Conservation (phyloP, 2,797 vertebrate genomes). For the Pelochelys cantorii region DNA sequence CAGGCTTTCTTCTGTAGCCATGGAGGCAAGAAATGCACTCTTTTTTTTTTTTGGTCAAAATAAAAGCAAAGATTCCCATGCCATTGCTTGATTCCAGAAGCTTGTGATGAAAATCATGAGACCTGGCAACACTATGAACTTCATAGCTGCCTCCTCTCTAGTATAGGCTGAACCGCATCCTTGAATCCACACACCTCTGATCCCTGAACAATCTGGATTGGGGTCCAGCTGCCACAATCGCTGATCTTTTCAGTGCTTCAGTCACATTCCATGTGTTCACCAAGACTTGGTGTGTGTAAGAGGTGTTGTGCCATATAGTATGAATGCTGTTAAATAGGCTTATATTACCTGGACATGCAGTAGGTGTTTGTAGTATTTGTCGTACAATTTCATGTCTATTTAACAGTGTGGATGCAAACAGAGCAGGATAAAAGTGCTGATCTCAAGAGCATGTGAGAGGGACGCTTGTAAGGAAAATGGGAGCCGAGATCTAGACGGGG, state of each 20-base stretch:
- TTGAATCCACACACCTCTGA: accelerated
- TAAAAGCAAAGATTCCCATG: background rate
- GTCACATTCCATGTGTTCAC: background rate
- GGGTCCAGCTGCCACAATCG: background rate
- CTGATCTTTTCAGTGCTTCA: background rate
- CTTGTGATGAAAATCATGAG: background rate
- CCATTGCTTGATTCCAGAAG: background rate
- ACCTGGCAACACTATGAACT: background rate
- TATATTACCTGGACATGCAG: background rate
- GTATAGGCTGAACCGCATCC: background rate
- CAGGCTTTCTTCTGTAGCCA: background rate
- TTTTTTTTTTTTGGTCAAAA: background rate
- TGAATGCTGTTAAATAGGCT: accelerated
- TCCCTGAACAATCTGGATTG: background rate
- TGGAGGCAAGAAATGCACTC: background rate
- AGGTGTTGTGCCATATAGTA: accelerated
- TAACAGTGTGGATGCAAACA: background rate
- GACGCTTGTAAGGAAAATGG: background rate
- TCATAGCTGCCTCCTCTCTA: background rate
- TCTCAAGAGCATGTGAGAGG: background rate
- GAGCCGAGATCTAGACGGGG: background rate
- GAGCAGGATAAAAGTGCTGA: too few species aligned
- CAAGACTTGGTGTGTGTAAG: background rate
- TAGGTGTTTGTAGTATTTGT: background rate
- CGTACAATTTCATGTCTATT: accelerated